phyloP scores from a whole-genome alignment of 2,113 vertebrate genomes.

The Tringa solitaria region DNA sequence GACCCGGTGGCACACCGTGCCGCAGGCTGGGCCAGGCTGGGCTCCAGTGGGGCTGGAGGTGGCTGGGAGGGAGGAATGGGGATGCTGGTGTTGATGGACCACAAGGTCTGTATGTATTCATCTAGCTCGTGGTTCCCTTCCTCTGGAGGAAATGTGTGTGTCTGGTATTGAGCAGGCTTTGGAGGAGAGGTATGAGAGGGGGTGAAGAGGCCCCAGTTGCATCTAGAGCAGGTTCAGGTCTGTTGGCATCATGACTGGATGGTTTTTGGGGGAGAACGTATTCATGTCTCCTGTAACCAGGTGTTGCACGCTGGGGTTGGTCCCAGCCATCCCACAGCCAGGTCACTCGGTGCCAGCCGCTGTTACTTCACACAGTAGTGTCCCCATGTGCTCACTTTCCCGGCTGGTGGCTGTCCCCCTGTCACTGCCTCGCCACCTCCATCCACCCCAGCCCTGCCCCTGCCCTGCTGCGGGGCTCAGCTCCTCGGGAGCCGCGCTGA shows the following conservation, averaged over 20 bases:
- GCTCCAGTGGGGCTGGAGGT: rapidly evolving
- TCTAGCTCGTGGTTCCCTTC: rapidly evolving
- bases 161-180: background rate
- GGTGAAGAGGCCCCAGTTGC: background rate
- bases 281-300: background rate
- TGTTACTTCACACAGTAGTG: background rate
- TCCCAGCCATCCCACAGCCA: background rate
- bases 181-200: rapidly evolving
- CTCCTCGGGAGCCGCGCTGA: rapidly evolving
- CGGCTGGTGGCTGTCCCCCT: background rate
- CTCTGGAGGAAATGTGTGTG: background rate
- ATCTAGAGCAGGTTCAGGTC: background rate
- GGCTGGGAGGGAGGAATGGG: background rate
- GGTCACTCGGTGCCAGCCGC: rapidly evolving
- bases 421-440: background rate
- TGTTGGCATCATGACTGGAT: background rate
- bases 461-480: background rate
- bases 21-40: rapidly evolving
- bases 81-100: background rate
- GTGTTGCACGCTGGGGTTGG: rapidly evolving
- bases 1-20: background rate
- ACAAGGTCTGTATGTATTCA: rapidly evolving
- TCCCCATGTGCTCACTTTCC: background rate
- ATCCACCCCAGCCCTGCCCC: background rate
- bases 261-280: rapidly evolving